phyloP scores from a whole-genome alignment of 2,113 vertebrate genomes.

The Mola mola region DNA sequence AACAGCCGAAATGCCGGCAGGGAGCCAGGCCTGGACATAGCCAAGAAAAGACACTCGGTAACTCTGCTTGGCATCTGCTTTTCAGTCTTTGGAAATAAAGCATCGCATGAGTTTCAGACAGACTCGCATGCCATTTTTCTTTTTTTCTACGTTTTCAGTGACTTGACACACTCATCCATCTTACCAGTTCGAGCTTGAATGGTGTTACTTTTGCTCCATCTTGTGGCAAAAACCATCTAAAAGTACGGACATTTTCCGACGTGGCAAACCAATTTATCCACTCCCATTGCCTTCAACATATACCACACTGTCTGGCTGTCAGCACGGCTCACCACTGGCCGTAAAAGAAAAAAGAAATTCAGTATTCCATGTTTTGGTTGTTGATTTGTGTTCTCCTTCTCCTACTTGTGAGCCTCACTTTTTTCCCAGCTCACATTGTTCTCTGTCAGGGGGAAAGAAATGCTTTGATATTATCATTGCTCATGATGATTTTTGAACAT shows the following conservation, averaged over 20 bases:
- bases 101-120: conserved; percentile 83
- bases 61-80: conserved; percentile 77
- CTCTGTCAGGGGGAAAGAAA: conserved; percentile 45
- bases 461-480: conserved; percentile 45
- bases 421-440: conserved; percentile 49
- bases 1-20: conserved; percentile 79
- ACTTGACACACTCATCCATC: conserved; percentile 74
- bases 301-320: conserved; percentile 57
- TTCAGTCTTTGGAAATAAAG: conserved; percentile 79
- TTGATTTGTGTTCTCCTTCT: conserved; percentile 50
- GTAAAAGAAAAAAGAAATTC: conserved; percentile 24
- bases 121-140: conserved; percentile 66
- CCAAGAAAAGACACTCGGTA: conserved; percentile 83
- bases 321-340: conserved; percentile 58
- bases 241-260: conserved; percentile 50
- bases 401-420: conserved; percentile 46
- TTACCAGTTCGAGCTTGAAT: conserved; percentile 64
- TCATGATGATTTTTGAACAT: conserved; percentile 49
- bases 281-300: conserved; percentile 42
- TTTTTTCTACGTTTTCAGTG: conserved; percentile 66
- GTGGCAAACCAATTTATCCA: conserved; percentile 30
- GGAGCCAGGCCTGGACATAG: conserved; percentile 71
- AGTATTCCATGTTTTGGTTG: conserved; percentile 43
- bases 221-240: conserved; percentile 45
- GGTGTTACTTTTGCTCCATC: conserved; percentile 50